Percentiles rank a stretch among this genome's conserved stretches.
These are phyloP conservation scores for Yponomeuta sedellus DNA, from an alignment of 2,888 invertebrate genomes.

Conservation along the genomic window DNA sequence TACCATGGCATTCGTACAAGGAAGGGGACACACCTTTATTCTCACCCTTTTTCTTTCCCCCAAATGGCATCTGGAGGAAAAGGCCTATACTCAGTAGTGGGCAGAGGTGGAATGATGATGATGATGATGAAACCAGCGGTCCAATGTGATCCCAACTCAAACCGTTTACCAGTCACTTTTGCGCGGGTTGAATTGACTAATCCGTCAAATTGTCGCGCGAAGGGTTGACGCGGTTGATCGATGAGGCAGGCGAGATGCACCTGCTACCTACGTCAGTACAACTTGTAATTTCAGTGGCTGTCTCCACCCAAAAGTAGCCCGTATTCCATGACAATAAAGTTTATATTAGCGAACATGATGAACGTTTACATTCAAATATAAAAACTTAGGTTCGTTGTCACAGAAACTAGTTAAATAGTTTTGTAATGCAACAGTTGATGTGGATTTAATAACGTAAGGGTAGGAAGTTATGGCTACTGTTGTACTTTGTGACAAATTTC, in stretches of 20 bases:
- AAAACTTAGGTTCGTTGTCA: no score
- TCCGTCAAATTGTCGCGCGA: conserved; percentile 70
- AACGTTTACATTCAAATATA: no score
- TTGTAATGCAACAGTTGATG: not conserved
- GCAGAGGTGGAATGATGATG: no score
- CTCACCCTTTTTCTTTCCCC: no score
- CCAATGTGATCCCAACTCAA: conserved; percentile 39
- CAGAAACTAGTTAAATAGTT: not conserved
- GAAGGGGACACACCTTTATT: no score
- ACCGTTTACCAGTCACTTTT: conserved; percentile 51
- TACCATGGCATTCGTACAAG: no score
- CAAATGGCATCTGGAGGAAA: no score
- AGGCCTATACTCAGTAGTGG: no score
- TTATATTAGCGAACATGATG: not conserved
- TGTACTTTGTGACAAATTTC: no score
- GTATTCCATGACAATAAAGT: not conserved
- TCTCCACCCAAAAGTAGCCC: conserved; percentile 33
- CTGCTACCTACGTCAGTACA: conserved; percentile 41
- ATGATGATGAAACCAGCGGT: not conserved
- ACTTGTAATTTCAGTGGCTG: no score
- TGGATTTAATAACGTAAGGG: not conserved
- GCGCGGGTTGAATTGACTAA: conserved; percentile 67
- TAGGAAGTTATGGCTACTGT: no score
- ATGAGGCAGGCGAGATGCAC: conserved; percentile 46
- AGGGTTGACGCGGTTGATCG: conserved; percentile 55